phyloP scores from a whole-genome alignment of 2,797 vertebrate genomes.

The Neosilurus mollespiculum region DNA sequence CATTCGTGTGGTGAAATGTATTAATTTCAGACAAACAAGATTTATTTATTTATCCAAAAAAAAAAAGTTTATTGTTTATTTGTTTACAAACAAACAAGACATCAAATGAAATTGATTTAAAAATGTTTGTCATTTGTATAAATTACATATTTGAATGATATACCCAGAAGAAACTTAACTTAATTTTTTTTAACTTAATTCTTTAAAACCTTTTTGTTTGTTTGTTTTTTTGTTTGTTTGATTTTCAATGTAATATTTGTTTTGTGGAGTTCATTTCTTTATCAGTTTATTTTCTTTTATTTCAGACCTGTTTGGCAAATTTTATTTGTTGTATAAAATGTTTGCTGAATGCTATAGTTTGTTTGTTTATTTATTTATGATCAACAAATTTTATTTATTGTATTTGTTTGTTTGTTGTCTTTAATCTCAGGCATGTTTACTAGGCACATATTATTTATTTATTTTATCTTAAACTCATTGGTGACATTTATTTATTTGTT shows the following conservation, averaged over 20 bases:
- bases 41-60: background rate
- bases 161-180: too few species aligned
- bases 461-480: background rate
- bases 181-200: too few species aligned
- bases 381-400: too few species aligned
- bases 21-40: background rate
- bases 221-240: too few species aligned
- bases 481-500: background rate
- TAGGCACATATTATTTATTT: background rate
- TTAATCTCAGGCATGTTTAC: background rate
- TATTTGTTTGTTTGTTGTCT: background rate
- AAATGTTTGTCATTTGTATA: too few species aligned
- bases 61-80: background rate
- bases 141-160: too few species aligned
- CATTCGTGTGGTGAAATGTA: background rate
- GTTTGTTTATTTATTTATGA: too few species aligned
- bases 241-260: too few species aligned
- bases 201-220: too few species aligned
- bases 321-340: background rate
- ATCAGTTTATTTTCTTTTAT: background rate
- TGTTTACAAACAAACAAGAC: background rate
- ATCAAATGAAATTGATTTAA: too few species aligned
- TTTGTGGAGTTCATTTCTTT: too few species aligned
- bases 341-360: too few species aligned
- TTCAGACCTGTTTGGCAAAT: background rate